Conservation (phyloP, 1,140 invertebrate genomes). For the Drosophila tani region DNA sequence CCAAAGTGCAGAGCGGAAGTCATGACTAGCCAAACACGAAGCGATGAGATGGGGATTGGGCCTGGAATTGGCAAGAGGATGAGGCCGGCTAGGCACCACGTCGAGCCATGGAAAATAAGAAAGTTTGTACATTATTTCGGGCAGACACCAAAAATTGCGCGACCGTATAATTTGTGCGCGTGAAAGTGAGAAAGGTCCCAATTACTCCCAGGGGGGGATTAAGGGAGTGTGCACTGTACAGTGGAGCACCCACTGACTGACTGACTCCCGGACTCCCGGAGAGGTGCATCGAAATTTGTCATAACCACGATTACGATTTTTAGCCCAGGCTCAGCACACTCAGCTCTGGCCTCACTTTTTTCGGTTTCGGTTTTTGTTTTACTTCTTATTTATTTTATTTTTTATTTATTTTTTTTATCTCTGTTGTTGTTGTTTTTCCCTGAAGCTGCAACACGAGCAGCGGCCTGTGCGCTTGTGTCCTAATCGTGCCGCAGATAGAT, state of each 20-base stretch:
- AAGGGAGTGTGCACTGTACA: conserved; percentile 4
- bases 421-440: background rate
- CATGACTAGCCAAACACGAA: conserved; percentile 81
- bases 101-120: conserved; percentile 64
- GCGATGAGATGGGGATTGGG: conserved; percentile 62
- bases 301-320: conserved; percentile 78
- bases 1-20: conserved; percentile 76
- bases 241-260: conserved; percentile 15
- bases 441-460: conserved; percentile 16
- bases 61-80: conserved; percentile 50
- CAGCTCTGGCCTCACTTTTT: background rate
- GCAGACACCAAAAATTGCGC: conserved; percentile 70
- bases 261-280: conserved; percentile 6
- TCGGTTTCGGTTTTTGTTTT: too few relatives aligned
- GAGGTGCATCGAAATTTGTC: conserved; percentile 73
- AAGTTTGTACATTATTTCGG: conserved; percentile 81
- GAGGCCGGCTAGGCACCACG: background rate
- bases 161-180: conserved; percentile 80
- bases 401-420: background rate
- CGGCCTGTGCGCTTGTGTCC: conserved; percentile 68
- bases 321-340: conserved; percentile 25
- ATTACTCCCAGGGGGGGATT: conserved; percentile 51
- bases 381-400: background rate
- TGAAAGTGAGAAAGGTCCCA: conserved; percentile 83
- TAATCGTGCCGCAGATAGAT: conserved; percentile 81